A percentile compares a stretch with the other conserved stretches of the same genome.
Conservation (phyloP, 2,113 vertebrate genomes). For the Oxyura jamaicensis region DNA sequence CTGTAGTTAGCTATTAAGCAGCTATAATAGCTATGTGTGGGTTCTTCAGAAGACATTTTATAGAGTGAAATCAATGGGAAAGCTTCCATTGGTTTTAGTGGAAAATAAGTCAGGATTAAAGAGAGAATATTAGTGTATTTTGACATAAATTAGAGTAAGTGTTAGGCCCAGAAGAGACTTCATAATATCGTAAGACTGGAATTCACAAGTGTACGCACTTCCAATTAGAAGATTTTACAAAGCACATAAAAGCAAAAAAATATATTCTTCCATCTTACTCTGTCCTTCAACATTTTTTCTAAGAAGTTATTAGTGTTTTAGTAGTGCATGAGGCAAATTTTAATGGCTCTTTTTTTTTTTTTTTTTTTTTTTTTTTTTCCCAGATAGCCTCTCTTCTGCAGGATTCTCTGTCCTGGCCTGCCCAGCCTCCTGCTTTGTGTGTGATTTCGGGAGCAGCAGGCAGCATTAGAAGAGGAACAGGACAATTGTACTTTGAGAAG, state of each 20-base stretch:
- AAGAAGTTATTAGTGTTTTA: neutral
- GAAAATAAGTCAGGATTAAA: neutral
- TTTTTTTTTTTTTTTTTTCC: too few species aligned
- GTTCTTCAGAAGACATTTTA: neutral
- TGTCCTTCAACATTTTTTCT: neutral
- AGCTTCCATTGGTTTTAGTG: neutral
- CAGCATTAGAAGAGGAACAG: neutral
- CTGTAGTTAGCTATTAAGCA: conserved; percentile 15
- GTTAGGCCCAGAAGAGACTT: neutral
- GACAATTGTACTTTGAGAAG: neutral
- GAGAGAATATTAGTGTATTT: neutral
- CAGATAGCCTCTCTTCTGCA: neutral
- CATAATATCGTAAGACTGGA: neutral
- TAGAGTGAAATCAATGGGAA: neutral
- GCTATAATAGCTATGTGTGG: neutral
- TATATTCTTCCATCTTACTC: neutral
- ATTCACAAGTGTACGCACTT: neutral
- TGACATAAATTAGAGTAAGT: neutral
- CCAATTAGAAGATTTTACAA: neutral
- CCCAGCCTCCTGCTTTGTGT: neutral
- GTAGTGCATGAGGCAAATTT: neutral
- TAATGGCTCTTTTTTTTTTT: neutral
- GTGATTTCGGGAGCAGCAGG: neutral
- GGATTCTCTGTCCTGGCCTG: neutral
- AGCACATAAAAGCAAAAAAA: neutral